phyloP scores from a whole-genome alignment of 2,797 vertebrate species.

The Rhinophrynus dorsalis region DNA sequence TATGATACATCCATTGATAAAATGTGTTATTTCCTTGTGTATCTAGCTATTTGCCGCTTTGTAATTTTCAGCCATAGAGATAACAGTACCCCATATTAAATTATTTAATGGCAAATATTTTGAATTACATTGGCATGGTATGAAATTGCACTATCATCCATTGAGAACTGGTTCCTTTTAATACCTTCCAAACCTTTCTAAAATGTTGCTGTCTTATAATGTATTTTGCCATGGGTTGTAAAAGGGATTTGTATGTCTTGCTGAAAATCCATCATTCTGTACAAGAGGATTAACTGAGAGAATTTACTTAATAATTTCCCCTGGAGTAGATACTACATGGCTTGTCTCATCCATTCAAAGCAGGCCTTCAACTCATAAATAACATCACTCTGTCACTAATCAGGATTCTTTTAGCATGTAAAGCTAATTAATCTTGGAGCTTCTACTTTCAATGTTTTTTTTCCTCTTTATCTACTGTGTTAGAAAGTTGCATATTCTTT shows the following conservation, averaged over 20 bases:
- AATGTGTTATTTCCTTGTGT: too few species aligned
- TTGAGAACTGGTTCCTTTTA: background rate
- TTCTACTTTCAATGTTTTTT: background rate
- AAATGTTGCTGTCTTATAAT: constrained; percentile 28
- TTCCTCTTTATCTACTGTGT: background rate
- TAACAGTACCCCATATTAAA: too few species aligned
- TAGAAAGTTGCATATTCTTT: background rate
- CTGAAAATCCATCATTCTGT: constrained; percentile 43
- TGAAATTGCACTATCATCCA: background rate
- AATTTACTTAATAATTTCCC: constrained; percentile 38
- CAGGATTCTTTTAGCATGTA: constrained; percentile 27
- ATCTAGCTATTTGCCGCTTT: too few species aligned
- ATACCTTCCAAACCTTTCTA: constrained; percentile 9
- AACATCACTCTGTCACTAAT: constrained; percentile 35
- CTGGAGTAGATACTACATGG: constrained; percentile 31
- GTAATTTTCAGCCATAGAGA: too few species aligned
- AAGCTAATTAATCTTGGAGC: constrained; percentile 28
- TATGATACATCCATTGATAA: too few species aligned
- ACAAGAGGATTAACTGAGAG: constrained; percentile 35
- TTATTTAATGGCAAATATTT: too few species aligned
- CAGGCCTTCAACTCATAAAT: constrained; percentile 36
- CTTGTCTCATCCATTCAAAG: constrained; percentile 35
- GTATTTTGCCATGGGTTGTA: constrained; percentile 41
- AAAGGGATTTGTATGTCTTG: constrained; percentile 45
- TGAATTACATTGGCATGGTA: background rate